These are phyloP conservation scores for Himalopsyche anomala DNA, from an alignment of 2,888 invertebrate species.

Conservation along the genomic window DNA sequence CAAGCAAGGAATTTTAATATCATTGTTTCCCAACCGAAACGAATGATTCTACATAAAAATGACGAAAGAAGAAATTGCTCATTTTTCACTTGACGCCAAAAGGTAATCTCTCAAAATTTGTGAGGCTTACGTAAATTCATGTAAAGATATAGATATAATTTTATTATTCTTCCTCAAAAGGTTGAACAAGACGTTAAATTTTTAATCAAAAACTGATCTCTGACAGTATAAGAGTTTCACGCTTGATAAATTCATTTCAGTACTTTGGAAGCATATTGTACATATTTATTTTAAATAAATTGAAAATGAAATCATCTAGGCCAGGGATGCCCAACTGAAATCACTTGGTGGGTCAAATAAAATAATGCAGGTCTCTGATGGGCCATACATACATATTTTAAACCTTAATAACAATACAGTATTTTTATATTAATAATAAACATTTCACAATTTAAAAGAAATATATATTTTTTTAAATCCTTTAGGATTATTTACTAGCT, in stretches of 20 bases:
- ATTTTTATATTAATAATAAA: no score
- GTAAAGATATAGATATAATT: neutral
- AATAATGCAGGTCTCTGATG: no score
- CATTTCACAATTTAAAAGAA: no score
- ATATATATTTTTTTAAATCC: no score
- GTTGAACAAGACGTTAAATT: neutral
- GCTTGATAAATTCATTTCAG: constrained; percentile 49
- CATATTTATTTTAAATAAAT: no score
- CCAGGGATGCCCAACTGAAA: no score
- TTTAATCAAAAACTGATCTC: constrained; percentile 57
- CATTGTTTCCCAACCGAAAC: constrained; percentile 23
- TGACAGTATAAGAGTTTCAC: constrained; percentile 45
- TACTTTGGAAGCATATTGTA: no score
- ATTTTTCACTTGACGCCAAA: constrained; percentile 20
- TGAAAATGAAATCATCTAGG: no score
- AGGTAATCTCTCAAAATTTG: constrained; percentile 25
- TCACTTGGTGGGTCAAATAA: no score
- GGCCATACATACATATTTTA: no score
- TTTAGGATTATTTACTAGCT: no score
- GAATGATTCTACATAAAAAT: constrained; percentile 17
- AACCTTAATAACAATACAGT: no score
- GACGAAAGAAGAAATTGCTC: neutral
- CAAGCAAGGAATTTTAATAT: neutral
- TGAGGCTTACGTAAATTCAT: constrained; percentile 5
- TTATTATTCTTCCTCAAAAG: neutral